Conservation (phyloP, 2,113 vertebrate genomes). For the Anthoscopus minutus region DNA sequence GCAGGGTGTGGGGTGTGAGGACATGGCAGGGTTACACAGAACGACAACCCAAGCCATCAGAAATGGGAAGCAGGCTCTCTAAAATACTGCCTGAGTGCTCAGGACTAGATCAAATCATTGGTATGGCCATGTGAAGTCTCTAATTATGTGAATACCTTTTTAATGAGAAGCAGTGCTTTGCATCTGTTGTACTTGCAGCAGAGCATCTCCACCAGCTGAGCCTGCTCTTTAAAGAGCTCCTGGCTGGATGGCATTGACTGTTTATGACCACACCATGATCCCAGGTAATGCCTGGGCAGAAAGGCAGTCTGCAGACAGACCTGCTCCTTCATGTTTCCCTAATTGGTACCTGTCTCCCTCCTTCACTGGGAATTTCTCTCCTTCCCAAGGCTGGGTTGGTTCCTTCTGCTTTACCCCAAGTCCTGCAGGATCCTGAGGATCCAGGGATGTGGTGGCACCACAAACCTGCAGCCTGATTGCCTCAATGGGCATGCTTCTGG, state of each 20-base stretch:
- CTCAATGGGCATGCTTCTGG: neutral
- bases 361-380: neutral
- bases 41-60: neutral
- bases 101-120: slow-evolving; percentile 13
- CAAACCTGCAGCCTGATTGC: neutral
- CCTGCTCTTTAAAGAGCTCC: slow-evolving; percentile 35
- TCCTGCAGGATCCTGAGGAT: neutral
- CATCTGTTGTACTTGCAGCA: slow-evolving; percentile 36
- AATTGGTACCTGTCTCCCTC: slow-evolving; percentile 14
- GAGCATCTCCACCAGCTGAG: slow-evolving; percentile 38
- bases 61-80: neutral
- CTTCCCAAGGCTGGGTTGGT: neutral
- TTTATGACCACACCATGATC: neutral
- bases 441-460: neutral
- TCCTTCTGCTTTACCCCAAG: neutral
- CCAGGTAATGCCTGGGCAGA: slow-evolving; percentile 26
- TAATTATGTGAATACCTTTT: slow-evolving; percentile 59
- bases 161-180: slow-evolving; percentile 68
- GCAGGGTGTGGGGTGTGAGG: neutral
- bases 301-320: slow-evolving; percentile 40
- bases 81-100: neutral
- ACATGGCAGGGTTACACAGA: neutral
- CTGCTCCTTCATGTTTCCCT: slow-evolving; percentile 43
- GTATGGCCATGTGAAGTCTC: slow-evolving; percentile 39
- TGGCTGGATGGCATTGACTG: neutral